Base-by-base conservation (phyloP, 2,797 vertebrate species). In the Botia kubotai region DNA sequence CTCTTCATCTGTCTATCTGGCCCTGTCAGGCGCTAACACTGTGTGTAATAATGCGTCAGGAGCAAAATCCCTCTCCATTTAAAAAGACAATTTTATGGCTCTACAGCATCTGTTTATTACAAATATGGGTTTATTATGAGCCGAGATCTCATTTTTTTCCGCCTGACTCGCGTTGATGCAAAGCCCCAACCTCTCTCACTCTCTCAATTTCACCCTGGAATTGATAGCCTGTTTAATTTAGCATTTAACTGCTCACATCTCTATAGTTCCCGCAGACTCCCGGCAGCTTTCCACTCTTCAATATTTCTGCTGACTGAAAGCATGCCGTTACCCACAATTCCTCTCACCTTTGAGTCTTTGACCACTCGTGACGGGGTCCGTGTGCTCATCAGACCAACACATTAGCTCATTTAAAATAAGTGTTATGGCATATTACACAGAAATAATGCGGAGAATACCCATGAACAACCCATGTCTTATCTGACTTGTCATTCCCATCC, bases 331-430 rank as follows among this genome's bases (percentile, higher is more conserved):
- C 76, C 65, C 82, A 66, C 77, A 79, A 77, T 82, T 75, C 73
- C 73, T 76, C 50, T 74, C 65, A 77, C 75, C 48, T 79, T 36
- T 72, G 6, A 63, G 26, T 53, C 29, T n/a, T 69, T 72, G 69
- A 78, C 69, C 58, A 67, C 69, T 78, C 76, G 17, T 72, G 73
- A 46, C 33, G 14, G 29, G 55, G 69, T 73, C 80, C 68, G 60
- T 83, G 75, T 86, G 77, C 75, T 84, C 84, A 83, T 62, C 57
- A 68, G 78, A 83, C 84, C 82, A 85, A 82, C 82, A 87, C 85
- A 87, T 83, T 72, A 83, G 19, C 58, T 84, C 65, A 82, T 83
- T 82, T 82, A 67, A 33, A 55, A 80, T 66, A 82, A 80, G 52
- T 80, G 79, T 80, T 80, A 76, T 60, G 71, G 53, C 72, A 77